Conservation (phyloP, 2,113 vertebrate species). For the Atherinomorus stipes region DNA sequence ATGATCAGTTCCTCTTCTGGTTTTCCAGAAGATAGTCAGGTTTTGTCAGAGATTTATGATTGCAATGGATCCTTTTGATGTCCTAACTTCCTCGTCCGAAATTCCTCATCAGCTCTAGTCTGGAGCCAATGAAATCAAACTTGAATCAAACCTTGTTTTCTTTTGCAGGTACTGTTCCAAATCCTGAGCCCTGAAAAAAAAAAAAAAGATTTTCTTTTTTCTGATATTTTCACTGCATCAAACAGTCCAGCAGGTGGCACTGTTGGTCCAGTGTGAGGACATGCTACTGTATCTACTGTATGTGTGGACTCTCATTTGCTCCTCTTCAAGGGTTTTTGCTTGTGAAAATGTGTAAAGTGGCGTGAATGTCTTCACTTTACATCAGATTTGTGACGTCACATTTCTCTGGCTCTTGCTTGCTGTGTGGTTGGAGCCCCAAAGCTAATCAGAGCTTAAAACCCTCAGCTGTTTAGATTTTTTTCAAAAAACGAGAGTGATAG, state of each 20-base stretch:
- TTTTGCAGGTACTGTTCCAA: slow-evolving; percentile 13
- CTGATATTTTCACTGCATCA: background rate
- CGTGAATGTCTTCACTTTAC: slow-evolving; percentile 25
- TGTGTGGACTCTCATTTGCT: background rate
- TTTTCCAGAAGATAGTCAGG: too few species aligned
- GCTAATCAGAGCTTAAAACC: slow-evolving; percentile 32
- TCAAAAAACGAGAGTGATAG: slow-evolving; percentile 6
- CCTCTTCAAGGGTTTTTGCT: slow-evolving; percentile 2
- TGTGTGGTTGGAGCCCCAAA: slow-evolving; percentile 5
- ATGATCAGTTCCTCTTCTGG: too few species aligned
- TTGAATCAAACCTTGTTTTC: slow-evolving; percentile 14
- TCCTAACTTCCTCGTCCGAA: background rate
- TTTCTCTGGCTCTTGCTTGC: background rate
- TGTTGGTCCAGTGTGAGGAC: slow-evolving; percentile 60
- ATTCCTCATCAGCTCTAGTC: slow-evolving; percentile 6
- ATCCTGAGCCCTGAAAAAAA: background rate
- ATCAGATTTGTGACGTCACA: slow-evolving; percentile 41
- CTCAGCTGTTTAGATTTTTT: background rate
- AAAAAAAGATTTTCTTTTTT: background rate
- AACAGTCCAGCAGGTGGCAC: slow-evolving; percentile 73
- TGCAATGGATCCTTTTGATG: slow-evolving; percentile 7
- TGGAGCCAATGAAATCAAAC: slow-evolving; percentile 28
- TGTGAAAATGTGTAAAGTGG: background rate
- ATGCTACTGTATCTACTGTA: slow-evolving; percentile 2
- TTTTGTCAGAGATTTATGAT: background rate